phyloP scores from a whole-genome alignment of 2,888 invertebrate species.

The Amiota communis region DNA sequence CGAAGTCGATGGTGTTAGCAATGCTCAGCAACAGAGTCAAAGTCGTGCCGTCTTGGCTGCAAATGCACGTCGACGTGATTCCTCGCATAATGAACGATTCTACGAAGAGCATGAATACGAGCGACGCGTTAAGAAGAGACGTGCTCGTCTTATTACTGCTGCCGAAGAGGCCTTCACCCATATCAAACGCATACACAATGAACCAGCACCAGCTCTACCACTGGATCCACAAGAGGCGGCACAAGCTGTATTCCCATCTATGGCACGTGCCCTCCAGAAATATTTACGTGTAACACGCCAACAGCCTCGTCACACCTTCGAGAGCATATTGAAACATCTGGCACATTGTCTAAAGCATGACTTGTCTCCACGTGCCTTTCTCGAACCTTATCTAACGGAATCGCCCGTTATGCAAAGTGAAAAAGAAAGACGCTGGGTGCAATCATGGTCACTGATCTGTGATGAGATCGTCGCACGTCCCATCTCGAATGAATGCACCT shows the following conservation, averaged over 20 bases:
- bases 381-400: slow-evolving; percentile 92
- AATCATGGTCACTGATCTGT: slow-evolving; percentile 96
- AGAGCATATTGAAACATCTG: slow-evolving; percentile 91
- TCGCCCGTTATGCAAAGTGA: slow-evolving; percentile 90
- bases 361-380: slow-evolving; percentile 93
- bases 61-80: slow-evolving; percentile 87
- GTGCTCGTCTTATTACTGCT: slow-evolving; percentile 91
- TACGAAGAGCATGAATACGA: slow-evolving; percentile 99
- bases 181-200: slow-evolving; percentile 86
- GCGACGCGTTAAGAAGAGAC: slow-evolving; percentile 90
- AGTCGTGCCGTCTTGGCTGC: slow-evolving; percentile 82
- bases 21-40: slow-evolving; percentile 81
- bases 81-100: slow-evolving; percentile 96
- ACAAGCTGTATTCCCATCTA: slow-evolving; percentile 96
- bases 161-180: slow-evolving; percentile 99
- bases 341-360: slow-evolving; percentile 94
- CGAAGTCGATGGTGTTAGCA: slow-evolving; percentile 91
- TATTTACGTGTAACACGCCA: slow-evolving; percentile 95
- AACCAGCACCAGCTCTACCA: slow-evolving; percentile 84
- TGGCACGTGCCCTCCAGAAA: slow-evolving; percentile 96
- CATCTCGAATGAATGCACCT: slow-evolving; percentile 86
- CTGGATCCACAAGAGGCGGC: slow-evolving; percentile 97
- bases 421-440: slow-evolving; percentile 85
- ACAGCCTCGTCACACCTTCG: slow-evolving; percentile 95
- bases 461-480: slow-evolving; percentile 92